A percentile compares a stretch with the other conserved stretches of the same genome.
Conservation (phyloP, 2,888 invertebrate species). For the Latrodectus elegans region DNA sequence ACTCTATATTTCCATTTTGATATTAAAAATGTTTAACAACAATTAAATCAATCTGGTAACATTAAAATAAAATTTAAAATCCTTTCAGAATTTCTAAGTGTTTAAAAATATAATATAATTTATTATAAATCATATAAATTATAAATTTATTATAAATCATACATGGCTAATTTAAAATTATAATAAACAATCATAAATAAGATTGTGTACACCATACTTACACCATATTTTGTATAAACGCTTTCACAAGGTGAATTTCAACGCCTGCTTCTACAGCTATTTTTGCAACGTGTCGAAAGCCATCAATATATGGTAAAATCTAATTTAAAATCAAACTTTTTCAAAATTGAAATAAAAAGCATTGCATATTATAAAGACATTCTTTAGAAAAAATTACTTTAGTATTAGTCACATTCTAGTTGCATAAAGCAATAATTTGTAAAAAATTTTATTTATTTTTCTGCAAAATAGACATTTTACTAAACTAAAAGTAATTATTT, state of each 20-base stretch:
- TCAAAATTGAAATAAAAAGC: not conserved
- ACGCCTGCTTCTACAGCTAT: slow-evolving; percentile 93
- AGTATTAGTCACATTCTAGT: too few species aligned
- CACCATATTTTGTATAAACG: slow-evolving; percentile 92
- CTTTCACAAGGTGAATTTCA: slow-evolving; percentile 93
- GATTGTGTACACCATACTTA: slow-evolving; percentile 76
- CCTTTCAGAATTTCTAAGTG: not conserved
- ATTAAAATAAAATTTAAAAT: not conserved
- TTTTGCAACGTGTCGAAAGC: slow-evolving; percentile 91
- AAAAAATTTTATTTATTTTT: too few species aligned
- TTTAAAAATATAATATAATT: not conserved
- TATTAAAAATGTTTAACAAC: too few species aligned
- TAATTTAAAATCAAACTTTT: not conserved
- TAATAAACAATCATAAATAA: too few species aligned
- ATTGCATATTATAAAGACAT: not conserved
- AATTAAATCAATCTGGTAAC: not conserved
- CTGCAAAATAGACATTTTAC: too few species aligned
- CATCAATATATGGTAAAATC: slow-evolving; percentile 87
- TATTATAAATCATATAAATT: not conserved
- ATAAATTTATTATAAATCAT: not conserved
- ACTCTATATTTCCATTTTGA: too few species aligned
- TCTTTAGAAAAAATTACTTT: not conserved
- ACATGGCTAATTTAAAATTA: too few species aligned
- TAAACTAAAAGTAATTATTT: too few species aligned
- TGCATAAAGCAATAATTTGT: too few species aligned